These are phyloP conservation scores for Mesorhabditis spiculigera DNA, from an alignment of 2,888 invertebrate species.

Conservation along the genomic window DNA sequence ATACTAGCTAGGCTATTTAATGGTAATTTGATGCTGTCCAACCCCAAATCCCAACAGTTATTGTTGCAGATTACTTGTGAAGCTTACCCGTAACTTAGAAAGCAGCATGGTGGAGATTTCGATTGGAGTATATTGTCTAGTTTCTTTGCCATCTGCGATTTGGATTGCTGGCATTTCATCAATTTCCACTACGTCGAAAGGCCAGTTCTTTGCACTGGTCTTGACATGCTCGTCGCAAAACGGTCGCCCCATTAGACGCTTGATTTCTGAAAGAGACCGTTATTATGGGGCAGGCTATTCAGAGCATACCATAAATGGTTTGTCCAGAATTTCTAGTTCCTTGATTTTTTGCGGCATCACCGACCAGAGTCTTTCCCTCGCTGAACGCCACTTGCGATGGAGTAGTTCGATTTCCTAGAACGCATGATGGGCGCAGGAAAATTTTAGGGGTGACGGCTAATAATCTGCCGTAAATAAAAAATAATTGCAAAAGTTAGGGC, in stretches of 20 bases:
- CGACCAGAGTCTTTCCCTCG: not conserved
- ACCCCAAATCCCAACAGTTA: no score
- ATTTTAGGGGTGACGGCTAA: no score
- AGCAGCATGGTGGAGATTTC: not conserved
- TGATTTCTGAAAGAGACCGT: not conserved
- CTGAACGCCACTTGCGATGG: constrained; percentile 1
- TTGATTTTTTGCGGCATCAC: not conserved
- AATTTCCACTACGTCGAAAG: not conserved
- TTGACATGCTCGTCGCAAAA: not conserved
- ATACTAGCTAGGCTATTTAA: not conserved
- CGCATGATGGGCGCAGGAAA: not conserved
- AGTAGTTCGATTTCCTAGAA: constrained; percentile 4
- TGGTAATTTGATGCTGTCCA: no score
- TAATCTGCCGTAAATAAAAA: no score
- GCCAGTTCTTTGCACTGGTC: not conserved
- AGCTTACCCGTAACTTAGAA: not conserved
- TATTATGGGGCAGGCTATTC: no score
- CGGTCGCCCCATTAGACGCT: not conserved
- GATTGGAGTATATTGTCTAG: not conserved
- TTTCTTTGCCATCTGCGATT: no score
- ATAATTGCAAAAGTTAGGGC: no score
- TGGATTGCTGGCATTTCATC: not conserved
- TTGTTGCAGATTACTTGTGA: no score
- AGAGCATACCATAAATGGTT: not conserved
- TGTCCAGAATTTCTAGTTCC: not conserved